phyloP scores from a whole-genome alignment of 64 coral and sea anemone genomes.

The Pocillopora verrucosa region DNA sequence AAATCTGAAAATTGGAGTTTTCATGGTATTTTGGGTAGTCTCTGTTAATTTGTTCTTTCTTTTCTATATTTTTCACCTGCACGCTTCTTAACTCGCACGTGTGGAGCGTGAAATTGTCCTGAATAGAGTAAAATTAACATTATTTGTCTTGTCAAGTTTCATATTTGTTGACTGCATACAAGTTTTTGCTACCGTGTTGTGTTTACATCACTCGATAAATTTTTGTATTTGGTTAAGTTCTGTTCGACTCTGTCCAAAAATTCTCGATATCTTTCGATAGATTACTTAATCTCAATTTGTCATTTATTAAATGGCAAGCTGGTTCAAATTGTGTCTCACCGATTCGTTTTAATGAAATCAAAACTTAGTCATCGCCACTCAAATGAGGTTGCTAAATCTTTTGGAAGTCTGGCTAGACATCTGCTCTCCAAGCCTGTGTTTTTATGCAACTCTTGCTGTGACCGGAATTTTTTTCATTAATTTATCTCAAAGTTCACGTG shows the following conservation, averaged over 20 bases:
- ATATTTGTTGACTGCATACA: not conserved
- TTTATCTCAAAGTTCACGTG: too few species aligned
- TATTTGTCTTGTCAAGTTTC: constrained; percentile 7
- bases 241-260: not conserved
- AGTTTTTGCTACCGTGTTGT: not conserved
- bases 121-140: constrained; percentile 30
- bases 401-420: not conserved
- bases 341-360: constrained; percentile 38
- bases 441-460: not conserved
- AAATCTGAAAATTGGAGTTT: constrained; percentile 1
- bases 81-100: constrained; percentile 28
- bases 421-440: not conserved
- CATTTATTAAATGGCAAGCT: not conserved
- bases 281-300: not conserved
- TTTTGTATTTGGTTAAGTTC: not conserved
- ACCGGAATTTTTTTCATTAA: not conserved
- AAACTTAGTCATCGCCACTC: not conserved
- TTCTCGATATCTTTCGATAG: not conserved
- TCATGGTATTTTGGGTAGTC: not conserved
- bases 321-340: too few species aligned
- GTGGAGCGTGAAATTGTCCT: constrained; percentile 16
- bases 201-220: not conserved
- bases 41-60: not conserved
- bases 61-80: not conserved
- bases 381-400: constrained; percentile 4